phyloP scores from a whole-genome alignment of 1,140 invertebrate species.

The Heterodera carotae region DNA sequence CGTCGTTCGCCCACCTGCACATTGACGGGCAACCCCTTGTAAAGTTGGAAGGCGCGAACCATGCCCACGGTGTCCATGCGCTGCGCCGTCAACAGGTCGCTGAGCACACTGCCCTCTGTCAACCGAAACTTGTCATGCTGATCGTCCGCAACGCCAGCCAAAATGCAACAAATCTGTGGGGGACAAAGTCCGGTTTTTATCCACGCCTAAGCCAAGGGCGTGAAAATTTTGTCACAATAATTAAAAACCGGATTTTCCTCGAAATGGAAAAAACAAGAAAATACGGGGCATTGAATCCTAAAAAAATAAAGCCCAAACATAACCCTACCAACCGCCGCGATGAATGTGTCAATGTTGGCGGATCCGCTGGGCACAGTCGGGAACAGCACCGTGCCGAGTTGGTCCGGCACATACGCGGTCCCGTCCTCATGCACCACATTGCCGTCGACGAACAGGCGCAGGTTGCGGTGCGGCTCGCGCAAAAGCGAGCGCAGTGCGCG shows the following conservation, averaged over 20 bases:
- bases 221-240: too few relatives aligned
- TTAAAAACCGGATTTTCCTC: too few relatives aligned
- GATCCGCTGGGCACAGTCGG: conserved; percentile 26
- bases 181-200: background rate
- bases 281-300: too few relatives aligned
- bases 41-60: conserved; percentile 53
- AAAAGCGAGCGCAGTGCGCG: conserved; percentile 52
- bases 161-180: conserved; percentile 37
- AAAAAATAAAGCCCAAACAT: conserved; percentile 1
- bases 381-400: conserved; percentile 51
- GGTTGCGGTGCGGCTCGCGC: conserved; percentile 58
- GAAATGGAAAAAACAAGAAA: too few relatives aligned
- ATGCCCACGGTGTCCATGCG: conserved; percentile 56
- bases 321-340: conserved; percentile 34
- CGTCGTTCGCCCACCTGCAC: conserved; percentile 43
- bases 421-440: conserved; percentile 52
- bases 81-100: conserved; percentile 45
- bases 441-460: conserved; percentile 61
- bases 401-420: conserved; percentile 6
- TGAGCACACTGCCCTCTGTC: conserved; percentile 43
- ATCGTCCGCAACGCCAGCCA: conserved; percentile 50
- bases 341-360: conserved; percentile 34
- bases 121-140: conserved; percentile 39
- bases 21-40: conserved; percentile 41
- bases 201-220: too few relatives aligned